Evolutionary conservation across 2,797 vertebrate species (phyloP), one percentile per base, ranked within the genome.

Genomic region (Aphelocoma californica): DNA sequence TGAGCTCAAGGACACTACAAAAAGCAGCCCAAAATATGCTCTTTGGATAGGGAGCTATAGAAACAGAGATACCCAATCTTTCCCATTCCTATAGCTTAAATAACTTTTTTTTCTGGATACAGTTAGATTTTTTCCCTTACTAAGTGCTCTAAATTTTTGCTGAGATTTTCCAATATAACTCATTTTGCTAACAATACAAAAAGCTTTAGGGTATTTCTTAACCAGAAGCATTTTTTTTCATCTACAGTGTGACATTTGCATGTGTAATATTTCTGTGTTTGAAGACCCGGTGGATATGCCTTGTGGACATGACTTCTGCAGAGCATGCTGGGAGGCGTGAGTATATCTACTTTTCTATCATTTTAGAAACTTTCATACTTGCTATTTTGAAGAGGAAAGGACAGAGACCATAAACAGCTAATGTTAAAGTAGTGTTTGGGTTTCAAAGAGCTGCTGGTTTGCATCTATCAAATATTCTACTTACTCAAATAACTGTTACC

Each of bases 291-390:
- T 99, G 95, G 99, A 99, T 97, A 99, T 99, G 98, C 98, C 99
- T 75, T 99, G 99, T 98, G 98, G 99, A 86, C 99, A 99, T 71
- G 99, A 99, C 93, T 99, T 99, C 97, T 99, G 99, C 98, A 98
- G 99, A 98, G 98, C 97, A 80, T 99, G 99, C 97, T 99, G 99
- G 99, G 99, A 99, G 98, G 98, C 99, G 99, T 99, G 96, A 98
- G 98, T 98, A 97, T 88, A 88, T 50, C 12, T 82, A 25, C 71
- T 94, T 89, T 82, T 50, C 31, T 84, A 6, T 93, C 61, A 92
- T 92, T 71, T 72, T 36, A 60, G 69, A 89, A 74, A 34, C 24
- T 31, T 58, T 48, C 7, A 8, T 40, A 7, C 13, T 62, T 83
- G 36, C 28, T 8, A 1, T 74, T 65, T 84, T 50, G 67, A 79